Percentiles rank a stretch among this genome's conserved stretches.
These are phyloP conservation scores for Brachionus paranguensis DNA, from an alignment of 1,140 invertebrate genomes.

Conservation along the genomic window DNA sequence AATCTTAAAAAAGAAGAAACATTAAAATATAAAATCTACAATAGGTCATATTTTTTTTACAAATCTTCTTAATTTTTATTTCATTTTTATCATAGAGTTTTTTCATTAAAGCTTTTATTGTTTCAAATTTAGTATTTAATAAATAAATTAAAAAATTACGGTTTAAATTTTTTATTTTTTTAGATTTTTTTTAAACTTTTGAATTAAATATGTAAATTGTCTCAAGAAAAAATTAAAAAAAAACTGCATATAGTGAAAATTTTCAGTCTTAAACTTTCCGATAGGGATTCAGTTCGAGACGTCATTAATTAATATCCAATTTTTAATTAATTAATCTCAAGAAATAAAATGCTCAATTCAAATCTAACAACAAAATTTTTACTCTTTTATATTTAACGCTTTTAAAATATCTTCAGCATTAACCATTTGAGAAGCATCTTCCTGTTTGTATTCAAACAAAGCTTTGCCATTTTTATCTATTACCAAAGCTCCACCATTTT, in stretches of 20 bases:
- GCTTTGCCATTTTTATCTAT: conserved; percentile 34
- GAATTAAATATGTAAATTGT: neutral
- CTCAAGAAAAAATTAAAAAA: neutral
- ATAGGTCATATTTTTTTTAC: no score
- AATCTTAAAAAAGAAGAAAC: no score
- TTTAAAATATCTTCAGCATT: conserved; percentile 13
- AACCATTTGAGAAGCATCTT: conserved; percentile 11
- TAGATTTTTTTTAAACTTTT: neutral
- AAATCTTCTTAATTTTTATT: no score
- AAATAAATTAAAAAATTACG: neutral
- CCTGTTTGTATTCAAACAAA: neutral
- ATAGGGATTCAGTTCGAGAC: neutral
- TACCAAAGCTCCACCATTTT: conserved; percentile 32
- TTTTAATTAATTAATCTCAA: neutral
- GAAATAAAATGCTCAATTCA: neutral
- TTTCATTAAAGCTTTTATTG: no score
- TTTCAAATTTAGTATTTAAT: no score
- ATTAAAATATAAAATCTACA: no score
- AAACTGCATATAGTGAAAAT: neutral
- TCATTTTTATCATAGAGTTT: no score
- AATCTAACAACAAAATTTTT: neutral
- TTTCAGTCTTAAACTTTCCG: neutral
- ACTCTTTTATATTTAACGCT: neutral
- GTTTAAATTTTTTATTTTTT: neutral
- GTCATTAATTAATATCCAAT: neutral